Evolutionary conservation across 2,113 vertebrate genomes (phyloP).

Genomic region (Actenoides hombroni): DNA sequence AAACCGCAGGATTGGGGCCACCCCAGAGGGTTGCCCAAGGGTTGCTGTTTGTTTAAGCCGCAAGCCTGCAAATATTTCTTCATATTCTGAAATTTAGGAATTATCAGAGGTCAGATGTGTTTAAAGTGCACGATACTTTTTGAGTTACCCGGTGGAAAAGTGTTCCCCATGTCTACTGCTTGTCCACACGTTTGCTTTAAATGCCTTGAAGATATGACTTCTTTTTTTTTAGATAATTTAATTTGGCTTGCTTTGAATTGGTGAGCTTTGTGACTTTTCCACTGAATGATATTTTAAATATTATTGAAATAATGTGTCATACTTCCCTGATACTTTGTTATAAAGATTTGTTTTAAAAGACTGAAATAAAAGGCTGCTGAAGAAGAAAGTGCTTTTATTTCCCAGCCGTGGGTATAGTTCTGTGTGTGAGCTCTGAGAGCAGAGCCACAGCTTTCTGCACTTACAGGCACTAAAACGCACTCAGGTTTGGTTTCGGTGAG

Average conservation of each 20-base stretch:
- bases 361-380: neutral
- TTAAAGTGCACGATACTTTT: neutral
- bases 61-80: neutral
- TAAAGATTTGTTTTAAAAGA: neutral
- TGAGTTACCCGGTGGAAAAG: neutral
- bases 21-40: neutral
- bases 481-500: neutral
- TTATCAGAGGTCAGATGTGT: neutral
- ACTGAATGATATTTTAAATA: neutral
- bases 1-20: neutral
- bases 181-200: neutral
- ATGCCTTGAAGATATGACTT: neutral
- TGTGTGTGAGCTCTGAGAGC: neutral
- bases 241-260: neutral
- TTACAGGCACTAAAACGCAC: neutral
- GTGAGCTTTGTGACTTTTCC: neutral
- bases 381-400: neutral
- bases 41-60: neutral
- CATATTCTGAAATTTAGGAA: neutral
- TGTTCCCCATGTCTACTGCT: neutral
- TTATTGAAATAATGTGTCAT: neutral
- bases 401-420: too few species aligned
- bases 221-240: neutral
- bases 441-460: neutral
- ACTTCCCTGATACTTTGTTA: neutral